Percentiles rank a stretch among this genome's conserved stretches.
phyloP scores from a whole-genome alignment of 92 coral and sea anemone species.

The Blastomussa wellsi region DNA sequence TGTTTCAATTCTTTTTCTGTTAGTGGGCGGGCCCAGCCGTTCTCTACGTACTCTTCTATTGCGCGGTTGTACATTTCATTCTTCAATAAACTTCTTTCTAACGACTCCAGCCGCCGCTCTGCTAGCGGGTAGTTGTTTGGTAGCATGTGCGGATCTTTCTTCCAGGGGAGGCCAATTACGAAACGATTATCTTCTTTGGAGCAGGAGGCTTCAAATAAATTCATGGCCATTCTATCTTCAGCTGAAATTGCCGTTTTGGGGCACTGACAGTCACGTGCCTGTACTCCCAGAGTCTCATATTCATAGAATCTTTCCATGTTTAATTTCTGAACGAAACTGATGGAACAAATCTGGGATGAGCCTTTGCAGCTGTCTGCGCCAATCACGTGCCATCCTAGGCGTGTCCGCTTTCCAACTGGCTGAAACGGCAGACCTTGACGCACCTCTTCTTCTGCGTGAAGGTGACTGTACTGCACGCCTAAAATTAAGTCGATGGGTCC shows the following conservation, averaged over 20 bases:
- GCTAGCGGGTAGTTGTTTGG: slow-evolving; percentile 51
- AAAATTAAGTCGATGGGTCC: slow-evolving; percentile 40
- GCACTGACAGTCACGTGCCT: too few relatives aligned
- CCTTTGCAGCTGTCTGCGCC: neutral
- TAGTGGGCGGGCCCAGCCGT: slow-evolving; percentile 47
- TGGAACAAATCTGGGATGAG: neutral
- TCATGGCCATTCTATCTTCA: too few relatives aligned
- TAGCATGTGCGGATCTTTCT: neutral
- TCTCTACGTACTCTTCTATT: slow-evolving; percentile 30
- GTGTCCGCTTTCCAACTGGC: slow-evolving; percentile 11
- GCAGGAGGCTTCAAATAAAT: too few relatives aligned
- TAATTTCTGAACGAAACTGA: neutral
- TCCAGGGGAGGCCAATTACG: neutral
- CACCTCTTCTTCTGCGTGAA: slow-evolving; percentile 44
- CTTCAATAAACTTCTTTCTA: slow-evolving; percentile 32
- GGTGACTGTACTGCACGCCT: slow-evolving; percentile 50
- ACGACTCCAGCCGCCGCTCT: slow-evolving; percentile 28
- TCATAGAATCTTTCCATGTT: slow-evolving; percentile 1
- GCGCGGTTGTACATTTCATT: slow-evolving; percentile 41
- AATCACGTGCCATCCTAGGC: slow-evolving; percentile 16
- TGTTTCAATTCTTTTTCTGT: slow-evolving; percentile 10
- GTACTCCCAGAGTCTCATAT: too few relatives aligned
- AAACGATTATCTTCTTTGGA: too few relatives aligned
- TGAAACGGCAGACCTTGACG: slow-evolving; percentile 21
- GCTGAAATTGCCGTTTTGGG: too few relatives aligned